These are phyloP conservation scores for Xestia rhomboidea DNA, from an alignment of 2,888 invertebrate species.

Conservation along the genomic window DNA sequence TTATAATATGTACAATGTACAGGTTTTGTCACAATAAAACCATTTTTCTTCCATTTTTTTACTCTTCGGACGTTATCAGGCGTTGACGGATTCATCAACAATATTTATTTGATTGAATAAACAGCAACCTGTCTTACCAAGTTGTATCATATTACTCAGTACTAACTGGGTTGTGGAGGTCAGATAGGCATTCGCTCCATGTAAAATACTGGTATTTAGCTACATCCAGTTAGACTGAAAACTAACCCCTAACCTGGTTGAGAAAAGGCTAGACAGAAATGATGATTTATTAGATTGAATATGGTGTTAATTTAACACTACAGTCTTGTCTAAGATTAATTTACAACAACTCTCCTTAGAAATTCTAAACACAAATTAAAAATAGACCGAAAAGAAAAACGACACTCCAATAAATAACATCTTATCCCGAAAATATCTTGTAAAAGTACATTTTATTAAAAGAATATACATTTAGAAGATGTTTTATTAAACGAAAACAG, in stretches of 20 bases:
- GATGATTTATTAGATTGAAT: background rate
- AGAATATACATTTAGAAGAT: background rate
- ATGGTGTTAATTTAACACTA: background rate
- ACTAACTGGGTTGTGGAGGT: too few relatives aligned
- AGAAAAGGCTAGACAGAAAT: too few relatives aligned
- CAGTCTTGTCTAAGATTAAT: background rate
- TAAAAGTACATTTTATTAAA: constrained; percentile 18
- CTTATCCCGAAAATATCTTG: background rate
- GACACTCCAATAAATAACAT: background rate
- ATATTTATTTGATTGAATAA: background rate
- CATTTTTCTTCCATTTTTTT: background rate
- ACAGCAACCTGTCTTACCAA: background rate
- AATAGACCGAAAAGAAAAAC: background rate
- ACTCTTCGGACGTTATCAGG: background rate
- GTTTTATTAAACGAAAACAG: constrained; percentile 26
- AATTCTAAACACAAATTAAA: background rate
- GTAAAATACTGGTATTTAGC: too few relatives aligned
- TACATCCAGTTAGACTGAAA: too few relatives aligned
- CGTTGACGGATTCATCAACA: background rate
- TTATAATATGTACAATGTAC: too few relatives aligned
- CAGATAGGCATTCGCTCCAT: too few relatives aligned
- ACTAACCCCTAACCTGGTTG: too few relatives aligned
- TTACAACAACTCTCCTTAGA: background rate
- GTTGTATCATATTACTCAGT: too few relatives aligned
- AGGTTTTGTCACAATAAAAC: background rate